phyloP scores from a whole-genome alignment of 2,888 invertebrate species.

The Crocallis elinguaria region DNA sequence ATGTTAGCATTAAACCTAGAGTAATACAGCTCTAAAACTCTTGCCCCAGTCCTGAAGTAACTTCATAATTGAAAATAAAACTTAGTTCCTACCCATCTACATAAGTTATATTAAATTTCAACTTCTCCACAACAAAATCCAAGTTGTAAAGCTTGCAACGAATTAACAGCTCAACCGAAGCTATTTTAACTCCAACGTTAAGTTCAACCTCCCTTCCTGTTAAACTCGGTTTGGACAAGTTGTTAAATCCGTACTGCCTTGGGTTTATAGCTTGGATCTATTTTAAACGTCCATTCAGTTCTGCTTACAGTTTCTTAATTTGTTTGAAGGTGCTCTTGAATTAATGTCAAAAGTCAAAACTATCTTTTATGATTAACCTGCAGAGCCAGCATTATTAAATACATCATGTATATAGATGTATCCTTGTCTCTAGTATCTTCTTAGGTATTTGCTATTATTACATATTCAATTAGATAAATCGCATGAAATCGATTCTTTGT shows the following conservation, averaged over 20 bases:
- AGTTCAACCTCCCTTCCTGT: conserved; percentile 31
- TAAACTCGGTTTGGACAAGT: conserved; percentile 27
- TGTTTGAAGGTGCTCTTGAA: conserved; percentile 17
- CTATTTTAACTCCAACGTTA: conserved; percentile 33
- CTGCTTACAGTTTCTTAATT: conserved; percentile 28
- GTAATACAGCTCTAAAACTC: too few relatives aligned
- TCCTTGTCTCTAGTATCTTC: too few relatives aligned
- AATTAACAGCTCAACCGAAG: conserved; percentile 30
- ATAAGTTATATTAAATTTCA: conserved; percentile 3
- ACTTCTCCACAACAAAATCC: conserved; percentile 11
- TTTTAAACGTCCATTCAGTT: conserved; percentile 22
- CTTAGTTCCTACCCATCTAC: too few relatives aligned
- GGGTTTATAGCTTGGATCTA: conserved; percentile 18
- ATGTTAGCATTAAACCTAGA: too few relatives aligned
- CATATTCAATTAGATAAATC: too few relatives aligned
- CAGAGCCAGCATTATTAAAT: too few relatives aligned
- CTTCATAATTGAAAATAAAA: not conserved
- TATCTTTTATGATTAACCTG: too few relatives aligned
- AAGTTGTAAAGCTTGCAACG: conserved; percentile 17
- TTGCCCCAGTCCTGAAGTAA: too few relatives aligned
- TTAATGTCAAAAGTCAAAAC: not conserved
- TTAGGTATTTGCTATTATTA: too few relatives aligned
- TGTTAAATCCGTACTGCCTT: conserved; percentile 22
- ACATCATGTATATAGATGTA: too few relatives aligned
- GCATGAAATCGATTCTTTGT: too few relatives aligned